These are phyloP conservation scores for Ectemnius cavifrons DNA, from an alignment of 2,888 invertebrate species.

Conservation along the genomic window DNA sequence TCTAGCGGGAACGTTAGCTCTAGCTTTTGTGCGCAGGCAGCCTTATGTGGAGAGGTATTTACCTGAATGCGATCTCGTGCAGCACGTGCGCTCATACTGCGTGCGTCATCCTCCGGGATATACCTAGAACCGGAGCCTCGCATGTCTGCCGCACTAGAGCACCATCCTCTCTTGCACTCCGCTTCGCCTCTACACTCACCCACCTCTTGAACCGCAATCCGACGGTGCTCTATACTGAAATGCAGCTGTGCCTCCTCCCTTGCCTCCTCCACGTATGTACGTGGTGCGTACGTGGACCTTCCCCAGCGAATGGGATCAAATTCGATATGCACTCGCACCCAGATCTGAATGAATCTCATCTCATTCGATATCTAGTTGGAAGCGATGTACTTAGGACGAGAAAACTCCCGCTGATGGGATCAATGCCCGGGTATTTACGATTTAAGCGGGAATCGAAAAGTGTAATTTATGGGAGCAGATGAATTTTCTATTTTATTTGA, in stretches of 20 bases:
- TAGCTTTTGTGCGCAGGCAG: conserved; percentile 55
- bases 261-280: conserved; percentile 8
- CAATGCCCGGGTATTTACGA: no score
- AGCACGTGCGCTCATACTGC: conserved; percentile 7
- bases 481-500: no score
- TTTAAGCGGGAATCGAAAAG: no score
- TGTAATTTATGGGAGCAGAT: no score
- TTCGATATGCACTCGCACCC: no score
- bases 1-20: conserved; percentile 33
- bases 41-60: conserved; percentile 61
- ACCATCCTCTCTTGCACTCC: conserved; percentile 8
- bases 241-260: conserved; percentile 14
- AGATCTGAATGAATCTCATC: no score
- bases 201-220: conserved; percentile 53
- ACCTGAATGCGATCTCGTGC: conserved; percentile 59
- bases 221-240: conserved; percentile 38
- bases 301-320: conserved; percentile 9
- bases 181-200: conserved; percentile 24
- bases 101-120: conserved; percentile 37
- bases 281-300: conserved; percentile 23
- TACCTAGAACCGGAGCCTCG: conserved; percentile 30
- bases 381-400: no score
- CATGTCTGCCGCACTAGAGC: not conserved
- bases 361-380: no score
- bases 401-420: no score